Evolutionary conservation across 2,888 invertebrate genomes (phyloP).

Genomic region (Oscheius sp.): DNA sequence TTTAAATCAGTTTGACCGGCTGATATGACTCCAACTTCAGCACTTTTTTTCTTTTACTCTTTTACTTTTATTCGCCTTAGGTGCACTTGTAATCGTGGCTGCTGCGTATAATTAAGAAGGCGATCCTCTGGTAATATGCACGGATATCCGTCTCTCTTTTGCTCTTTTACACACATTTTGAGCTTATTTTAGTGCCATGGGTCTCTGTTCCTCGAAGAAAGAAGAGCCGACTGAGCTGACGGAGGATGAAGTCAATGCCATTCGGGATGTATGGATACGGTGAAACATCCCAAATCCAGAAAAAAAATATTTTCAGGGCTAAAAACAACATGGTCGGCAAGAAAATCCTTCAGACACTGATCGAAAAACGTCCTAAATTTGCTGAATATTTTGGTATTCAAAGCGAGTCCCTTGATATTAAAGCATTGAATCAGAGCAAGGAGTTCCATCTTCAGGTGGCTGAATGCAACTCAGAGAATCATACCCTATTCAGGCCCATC

Average conservation of each 20-base stretch:
- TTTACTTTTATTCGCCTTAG: neutral
- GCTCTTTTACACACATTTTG: neutral
- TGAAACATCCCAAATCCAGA: slow-evolving; percentile 30
- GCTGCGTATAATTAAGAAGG: neutral
- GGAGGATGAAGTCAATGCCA: slow-evolving; percentile 62
- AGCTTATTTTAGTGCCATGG: slow-evolving; percentile 16
- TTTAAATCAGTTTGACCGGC: neutral
- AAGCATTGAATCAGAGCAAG: slow-evolving; percentile 60
- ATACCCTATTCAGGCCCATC: slow-evolving; percentile 54
- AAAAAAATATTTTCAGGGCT: slow-evolving; percentile 47
- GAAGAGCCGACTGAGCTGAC: slow-evolving; percentile 55
- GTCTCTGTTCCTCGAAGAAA: slow-evolving; percentile 44
- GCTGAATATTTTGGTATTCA: slow-evolving; percentile 69
- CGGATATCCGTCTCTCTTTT: slow-evolving; percentile 12
- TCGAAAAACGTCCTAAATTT: slow-evolving; percentile 66
- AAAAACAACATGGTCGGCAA: slow-evolving; percentile 65
- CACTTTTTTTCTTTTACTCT: neutral
- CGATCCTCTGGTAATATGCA: slow-evolving; percentile 13
- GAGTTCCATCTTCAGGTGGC: slow-evolving; percentile 65
- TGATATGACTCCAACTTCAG: neutral
- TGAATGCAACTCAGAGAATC: neutral
- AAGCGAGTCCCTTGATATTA: slow-evolving; percentile 59
- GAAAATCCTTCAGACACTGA: slow-evolving; percentile 64
- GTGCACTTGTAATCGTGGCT: neutral
- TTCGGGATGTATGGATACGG: slow-evolving; percentile 64